Evolutionary conservation across 1,140 invertebrate species (phyloP).

Genomic region (Drosophila azteca): DNA sequence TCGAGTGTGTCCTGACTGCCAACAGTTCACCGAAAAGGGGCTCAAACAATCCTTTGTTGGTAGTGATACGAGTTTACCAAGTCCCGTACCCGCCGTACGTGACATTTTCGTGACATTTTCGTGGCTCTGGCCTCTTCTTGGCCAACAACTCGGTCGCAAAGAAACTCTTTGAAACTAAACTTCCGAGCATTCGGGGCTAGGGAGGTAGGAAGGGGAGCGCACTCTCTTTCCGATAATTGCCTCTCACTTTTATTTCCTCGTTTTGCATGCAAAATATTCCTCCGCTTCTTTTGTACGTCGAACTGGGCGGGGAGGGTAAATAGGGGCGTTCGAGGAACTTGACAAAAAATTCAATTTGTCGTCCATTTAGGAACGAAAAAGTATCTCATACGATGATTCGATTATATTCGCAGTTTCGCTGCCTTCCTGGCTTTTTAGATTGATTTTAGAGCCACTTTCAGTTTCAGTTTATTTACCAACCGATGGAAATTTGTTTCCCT

Average conservation of each 20-base stretch:
- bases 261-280: constrained; percentile 47
- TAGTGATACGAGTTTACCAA: constrained; percentile 1
- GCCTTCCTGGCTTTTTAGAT: constrained; percentile 6
- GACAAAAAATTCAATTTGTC: constrained; percentile 70
- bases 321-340: constrained; percentile 17
- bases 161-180: constrained; percentile 39
- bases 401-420: constrained; percentile 30
- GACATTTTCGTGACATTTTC: no score
- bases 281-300: constrained; percentile 13
- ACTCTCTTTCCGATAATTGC: constrained; percentile 47
- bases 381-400: constrained; percentile 50
- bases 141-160: constrained; percentile 3
- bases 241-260: constrained; percentile 54
- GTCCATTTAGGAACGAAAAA: constrained; percentile 56
- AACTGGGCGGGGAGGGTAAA: not conserved
- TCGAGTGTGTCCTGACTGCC: constrained; percentile 47
- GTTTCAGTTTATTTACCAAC: constrained; percentile 17
- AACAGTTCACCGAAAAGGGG: constrained; percentile 25
- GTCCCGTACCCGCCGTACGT: not conserved
- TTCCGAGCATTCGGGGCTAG: constrained; percentile 42
- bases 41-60: not conserved
- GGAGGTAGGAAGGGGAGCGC: no score
- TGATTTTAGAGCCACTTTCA: constrained; percentile 20
- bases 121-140: constrained; percentile 31
- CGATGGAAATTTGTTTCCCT: not conserved